phyloP scores from a whole-genome alignment of 2,888 invertebrate genomes.

The Sinopyrophorus schimmeli region DNA sequence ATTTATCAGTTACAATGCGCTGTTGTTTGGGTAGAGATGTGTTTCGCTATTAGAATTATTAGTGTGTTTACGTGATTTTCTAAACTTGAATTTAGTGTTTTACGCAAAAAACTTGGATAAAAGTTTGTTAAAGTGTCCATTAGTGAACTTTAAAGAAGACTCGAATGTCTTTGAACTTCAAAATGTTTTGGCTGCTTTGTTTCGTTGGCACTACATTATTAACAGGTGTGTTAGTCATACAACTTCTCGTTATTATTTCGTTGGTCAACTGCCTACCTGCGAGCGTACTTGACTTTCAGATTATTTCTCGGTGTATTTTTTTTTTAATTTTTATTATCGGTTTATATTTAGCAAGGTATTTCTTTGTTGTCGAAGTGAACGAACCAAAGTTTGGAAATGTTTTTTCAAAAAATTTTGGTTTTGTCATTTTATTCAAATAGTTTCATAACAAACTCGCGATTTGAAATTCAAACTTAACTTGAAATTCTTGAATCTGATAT shows the following conservation, averaged over 20 bases:
- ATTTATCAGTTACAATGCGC: conserved; percentile 17
- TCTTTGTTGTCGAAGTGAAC: no score
- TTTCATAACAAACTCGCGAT: no score
- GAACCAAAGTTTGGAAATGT: no score
- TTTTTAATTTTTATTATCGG: no score
- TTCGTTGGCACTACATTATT: conserved; percentile 21
- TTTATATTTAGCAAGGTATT: no score
- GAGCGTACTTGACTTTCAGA: conserved; percentile 16
- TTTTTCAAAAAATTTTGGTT: no score
- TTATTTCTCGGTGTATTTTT: no score
- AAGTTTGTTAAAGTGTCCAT: conserved; percentile 1
- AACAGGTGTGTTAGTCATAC: conserved; percentile 31
- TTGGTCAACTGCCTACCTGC: conserved; percentile 24
- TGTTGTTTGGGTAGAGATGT: conserved; percentile 9
- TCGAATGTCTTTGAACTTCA: conserved; percentile 5
- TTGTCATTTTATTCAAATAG: no score
- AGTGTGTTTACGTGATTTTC: conserved; percentile 12
- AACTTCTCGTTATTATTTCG: conserved; percentile 27
- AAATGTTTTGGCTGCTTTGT: conserved; percentile 25
- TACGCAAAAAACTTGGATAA: conserved; percentile 3
- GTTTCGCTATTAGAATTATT: conserved; percentile 1
- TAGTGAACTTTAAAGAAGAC: not conserved
- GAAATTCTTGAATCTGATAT: no score
- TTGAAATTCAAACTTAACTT: no score
- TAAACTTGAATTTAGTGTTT: conserved; percentile 6